These are phyloP conservation scores for Hipparchia sbordonii DNA, from an alignment of 2,888 invertebrate species.

Conservation along the genomic window DNA sequence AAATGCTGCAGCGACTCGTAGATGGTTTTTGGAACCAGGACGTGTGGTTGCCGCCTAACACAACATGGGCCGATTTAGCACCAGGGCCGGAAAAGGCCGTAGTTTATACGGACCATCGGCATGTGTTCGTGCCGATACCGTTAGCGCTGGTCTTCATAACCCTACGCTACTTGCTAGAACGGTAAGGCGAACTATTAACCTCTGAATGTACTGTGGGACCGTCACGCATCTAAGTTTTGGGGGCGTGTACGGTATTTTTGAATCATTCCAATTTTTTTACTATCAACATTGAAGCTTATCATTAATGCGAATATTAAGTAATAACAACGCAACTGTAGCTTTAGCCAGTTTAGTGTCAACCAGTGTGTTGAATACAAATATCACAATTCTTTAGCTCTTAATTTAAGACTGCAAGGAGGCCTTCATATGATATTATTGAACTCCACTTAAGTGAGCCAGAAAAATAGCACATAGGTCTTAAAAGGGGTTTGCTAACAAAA, in stretches of 20 bases:
- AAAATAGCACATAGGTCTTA: neutral
- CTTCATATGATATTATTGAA: neutral
- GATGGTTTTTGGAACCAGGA: slow-evolving; percentile 90
- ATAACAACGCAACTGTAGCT: neutral
- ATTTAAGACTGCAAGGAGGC: too few relatives aligned
- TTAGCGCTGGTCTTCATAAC: slow-evolving; percentile 91
- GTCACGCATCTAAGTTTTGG: slow-evolving; percentile 33
- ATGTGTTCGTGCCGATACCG: slow-evolving; percentile 92
- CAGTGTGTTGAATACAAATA: too few relatives aligned
- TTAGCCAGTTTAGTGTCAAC: neutral
- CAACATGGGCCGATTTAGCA: slow-evolving; percentile 93
- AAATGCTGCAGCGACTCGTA: slow-evolving; percentile 71
- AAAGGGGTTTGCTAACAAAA: too few relatives aligned
- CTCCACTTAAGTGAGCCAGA: neutral
- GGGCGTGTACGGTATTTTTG: slow-evolving; percentile 41
- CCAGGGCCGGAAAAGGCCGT: slow-evolving; percentile 88
- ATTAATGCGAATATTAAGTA: slow-evolving; percentile 11
- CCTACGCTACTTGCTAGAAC: slow-evolving; percentile 91
- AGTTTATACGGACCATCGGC: slow-evolving; percentile 89
- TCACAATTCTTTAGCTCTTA: too few relatives aligned
- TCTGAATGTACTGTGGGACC: slow-evolving; percentile 18
- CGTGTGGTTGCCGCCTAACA: slow-evolving; percentile 96
- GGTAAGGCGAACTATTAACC: slow-evolving; percentile 83
- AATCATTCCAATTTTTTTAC: slow-evolving; percentile 26
- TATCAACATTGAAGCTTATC: neutral